Conservation (phyloP, 53 echinoderm and acorn worm species). For the Zoroaster sp. region DNA sequence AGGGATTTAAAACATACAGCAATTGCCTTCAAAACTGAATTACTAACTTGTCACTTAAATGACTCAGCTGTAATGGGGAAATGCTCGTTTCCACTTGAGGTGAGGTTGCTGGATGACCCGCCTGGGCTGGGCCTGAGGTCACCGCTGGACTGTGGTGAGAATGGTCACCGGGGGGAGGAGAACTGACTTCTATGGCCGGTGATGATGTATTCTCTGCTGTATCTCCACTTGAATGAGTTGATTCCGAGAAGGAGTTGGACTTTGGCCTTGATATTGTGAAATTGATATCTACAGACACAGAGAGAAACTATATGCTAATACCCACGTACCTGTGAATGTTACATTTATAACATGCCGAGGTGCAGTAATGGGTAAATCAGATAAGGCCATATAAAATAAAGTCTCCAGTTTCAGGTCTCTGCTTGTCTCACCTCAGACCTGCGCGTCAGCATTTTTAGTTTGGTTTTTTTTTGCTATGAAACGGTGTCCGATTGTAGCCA, state of each 20-base stretch:
- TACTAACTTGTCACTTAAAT: constrained; percentile 32
- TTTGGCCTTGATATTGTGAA: constrained; percentile 26
- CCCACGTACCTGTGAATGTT: background rate
- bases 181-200: background rate
- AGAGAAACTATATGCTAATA: background rate
- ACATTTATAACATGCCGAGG: no score
- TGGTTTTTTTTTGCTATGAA: no score
- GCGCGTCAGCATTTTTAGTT: no score
- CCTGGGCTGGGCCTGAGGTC: background rate
- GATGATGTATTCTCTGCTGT: background rate
- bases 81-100: background rate
- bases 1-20: no score
- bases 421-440: no score
- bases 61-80: background rate
- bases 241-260: constrained; percentile 48
- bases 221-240: background rate
- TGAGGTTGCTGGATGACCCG: background rate
- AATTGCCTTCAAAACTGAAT: no score
- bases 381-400: no score
- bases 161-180: background rate
- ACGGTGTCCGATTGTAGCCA: no score
- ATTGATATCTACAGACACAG: constrained; percentile 7
- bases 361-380: no score
- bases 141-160: background rate
- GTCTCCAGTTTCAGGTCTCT: no score